Conservation (phyloP, 2,888 invertebrate genomes). For the Thera obeliscata region DNA sequence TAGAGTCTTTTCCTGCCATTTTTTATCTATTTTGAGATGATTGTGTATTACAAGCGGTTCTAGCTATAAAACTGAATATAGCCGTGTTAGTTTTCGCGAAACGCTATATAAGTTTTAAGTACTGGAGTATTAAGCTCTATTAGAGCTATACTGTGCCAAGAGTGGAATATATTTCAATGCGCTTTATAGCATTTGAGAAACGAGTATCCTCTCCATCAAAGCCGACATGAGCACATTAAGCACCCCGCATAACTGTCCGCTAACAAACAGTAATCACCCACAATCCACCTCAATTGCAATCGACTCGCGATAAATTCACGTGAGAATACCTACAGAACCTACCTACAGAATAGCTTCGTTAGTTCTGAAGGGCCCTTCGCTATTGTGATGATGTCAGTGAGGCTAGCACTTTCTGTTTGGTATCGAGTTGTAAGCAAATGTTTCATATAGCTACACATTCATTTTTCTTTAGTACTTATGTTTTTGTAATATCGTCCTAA, state of each 20-base stretch:
- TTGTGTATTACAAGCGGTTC: too few relatives aligned
- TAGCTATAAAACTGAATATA: too few relatives aligned
- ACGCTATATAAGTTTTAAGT: too few relatives aligned
- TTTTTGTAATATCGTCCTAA: too few relatives aligned
- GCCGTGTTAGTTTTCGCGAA: too few relatives aligned
- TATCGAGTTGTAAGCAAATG: not conserved
- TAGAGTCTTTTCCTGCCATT: too few relatives aligned
- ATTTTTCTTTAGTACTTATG: not conserved
- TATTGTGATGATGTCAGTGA: constrained; percentile 66
- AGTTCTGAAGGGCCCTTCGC: constrained; percentile 75
- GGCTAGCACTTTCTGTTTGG: not conserved
- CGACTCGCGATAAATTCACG: constrained; percentile 66
- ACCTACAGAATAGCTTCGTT: constrained; percentile 81
- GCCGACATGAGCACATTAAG: constrained; percentile 1
- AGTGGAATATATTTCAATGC: not conserved
- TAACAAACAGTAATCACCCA: constrained; percentile 31
- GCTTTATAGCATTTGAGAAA: not conserved
- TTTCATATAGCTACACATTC: too few relatives aligned
- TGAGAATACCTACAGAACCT: constrained; percentile 76
- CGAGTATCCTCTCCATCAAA: not conserved
- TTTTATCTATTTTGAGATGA: too few relatives aligned
- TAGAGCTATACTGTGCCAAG: not conserved
- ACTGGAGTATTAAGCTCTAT: too few relatives aligned
- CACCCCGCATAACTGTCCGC: constrained; percentile 24
- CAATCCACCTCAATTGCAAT: constrained; percentile 40